Evolutionary conservation across 2,888 invertebrate genomes (phyloP).

Genomic region (Sarcophaga carnaria): DNA sequence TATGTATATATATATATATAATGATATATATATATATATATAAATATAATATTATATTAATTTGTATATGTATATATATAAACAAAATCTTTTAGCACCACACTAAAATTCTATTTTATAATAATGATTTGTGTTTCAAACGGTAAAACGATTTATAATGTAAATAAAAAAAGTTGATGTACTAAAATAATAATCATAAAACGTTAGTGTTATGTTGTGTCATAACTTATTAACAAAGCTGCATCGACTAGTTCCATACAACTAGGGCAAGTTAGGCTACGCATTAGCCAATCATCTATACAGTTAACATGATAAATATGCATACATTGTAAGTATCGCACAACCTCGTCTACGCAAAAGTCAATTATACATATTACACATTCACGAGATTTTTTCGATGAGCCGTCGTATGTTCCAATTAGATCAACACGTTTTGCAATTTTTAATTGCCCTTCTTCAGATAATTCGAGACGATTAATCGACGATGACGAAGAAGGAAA

Average conservation of each 20-base stretch:
- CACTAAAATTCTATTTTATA: neutral
- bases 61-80: too few relatives aligned
- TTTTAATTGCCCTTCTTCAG: slow-evolving; percentile 92
- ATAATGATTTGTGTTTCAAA: neutral
- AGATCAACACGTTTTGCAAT: slow-evolving; percentile 93
- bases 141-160: slow-evolving; percentile 27
- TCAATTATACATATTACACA: slow-evolving; percentile 97
- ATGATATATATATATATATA: too few relatives aligned
- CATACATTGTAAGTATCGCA: slow-evolving; percentile 94
- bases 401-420: slow-evolving; percentile 90
- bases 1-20: too few relatives aligned
- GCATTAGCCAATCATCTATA: slow-evolving; percentile 94
- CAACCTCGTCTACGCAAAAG: slow-evolving; percentile 87
- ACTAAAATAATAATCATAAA: slow-evolving; percentile 13
- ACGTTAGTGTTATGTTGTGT: slow-evolving; percentile 83
- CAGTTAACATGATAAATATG: slow-evolving; percentile 94
- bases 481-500: slow-evolving; percentile 87
- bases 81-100: slow-evolving; percentile 39
- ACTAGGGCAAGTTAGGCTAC: slow-evolving; percentile 94
- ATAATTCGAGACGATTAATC: slow-evolving; percentile 83
- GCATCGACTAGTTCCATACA: slow-evolving; percentile 97
- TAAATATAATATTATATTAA: too few relatives aligned
- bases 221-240: slow-evolving; percentile 91
- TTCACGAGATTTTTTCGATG: slow-evolving; percentile 89
- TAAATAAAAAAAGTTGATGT: slow-evolving; percentile 1